Percentiles rank a stretch among this genome's conserved stretches.
These are phyloP conservation scores for Falcunculus frontatus DNA, from an alignment of 2,113 vertebrate species.

Conservation along the genomic window DNA sequence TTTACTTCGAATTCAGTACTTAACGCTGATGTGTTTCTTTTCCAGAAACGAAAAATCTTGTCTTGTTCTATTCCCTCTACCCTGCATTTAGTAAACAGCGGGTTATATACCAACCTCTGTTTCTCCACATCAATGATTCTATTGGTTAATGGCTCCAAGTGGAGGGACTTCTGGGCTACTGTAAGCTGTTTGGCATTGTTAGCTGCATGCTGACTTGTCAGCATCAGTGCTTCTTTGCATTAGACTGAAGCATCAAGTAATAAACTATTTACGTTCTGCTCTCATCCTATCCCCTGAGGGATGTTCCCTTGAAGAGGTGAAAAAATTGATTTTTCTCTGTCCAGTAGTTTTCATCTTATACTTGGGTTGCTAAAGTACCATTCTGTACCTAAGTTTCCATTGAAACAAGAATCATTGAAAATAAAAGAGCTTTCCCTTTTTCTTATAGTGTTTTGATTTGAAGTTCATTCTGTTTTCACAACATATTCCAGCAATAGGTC, in stretches of 20 bases:
- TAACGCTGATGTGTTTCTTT: not conserved
- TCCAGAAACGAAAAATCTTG: not conserved
- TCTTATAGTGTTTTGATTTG: not conserved
- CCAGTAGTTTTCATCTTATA: not conserved
- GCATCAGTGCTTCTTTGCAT: not conserved
- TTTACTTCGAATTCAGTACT: not conserved
- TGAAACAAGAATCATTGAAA: not conserved
- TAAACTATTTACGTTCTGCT: not conserved
- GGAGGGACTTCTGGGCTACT: not conserved
- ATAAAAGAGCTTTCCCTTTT: not conserved
- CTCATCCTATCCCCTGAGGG: not conserved
- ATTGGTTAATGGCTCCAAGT: not conserved
- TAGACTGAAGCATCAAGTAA: conserved; percentile 9
- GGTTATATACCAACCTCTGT: not conserved
- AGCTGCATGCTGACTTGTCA: not conserved
- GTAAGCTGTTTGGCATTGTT: not conserved
- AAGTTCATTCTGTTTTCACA: not conserved
- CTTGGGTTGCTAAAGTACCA: not conserved
- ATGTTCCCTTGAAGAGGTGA: not conserved
- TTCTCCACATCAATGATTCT: not conserved
- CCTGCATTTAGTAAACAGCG: not conserved
- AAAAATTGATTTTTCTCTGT: conserved; percentile 4
- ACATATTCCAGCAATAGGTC: not conserved
- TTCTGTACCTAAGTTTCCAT: not conserved
- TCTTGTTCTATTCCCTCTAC: not conserved